phyloP scores from a whole-genome alignment of 2,888 invertebrate genomes.

The Euphydryas editha region DNA sequence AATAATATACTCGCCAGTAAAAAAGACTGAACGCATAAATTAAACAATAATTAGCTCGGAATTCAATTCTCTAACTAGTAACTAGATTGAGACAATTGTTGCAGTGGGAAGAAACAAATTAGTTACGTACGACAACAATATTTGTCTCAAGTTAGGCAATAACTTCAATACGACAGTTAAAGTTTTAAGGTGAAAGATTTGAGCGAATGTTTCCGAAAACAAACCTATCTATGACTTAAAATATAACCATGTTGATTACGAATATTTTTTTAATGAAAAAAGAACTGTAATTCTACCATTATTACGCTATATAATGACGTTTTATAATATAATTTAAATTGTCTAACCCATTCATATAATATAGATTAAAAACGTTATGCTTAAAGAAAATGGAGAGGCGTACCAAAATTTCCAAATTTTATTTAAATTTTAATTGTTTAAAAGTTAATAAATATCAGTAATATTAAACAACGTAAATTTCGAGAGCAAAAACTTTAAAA shows the following conservation, averaged over 20 bases:
- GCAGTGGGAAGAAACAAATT: conserved; percentile 32
- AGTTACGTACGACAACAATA: conserved; percentile 32
- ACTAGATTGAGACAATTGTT: conserved; percentile 24
- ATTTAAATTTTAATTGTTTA: too few species aligned
- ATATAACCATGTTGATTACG: too few species aligned
- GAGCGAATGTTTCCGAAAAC: not conserved
- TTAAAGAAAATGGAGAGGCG: too few species aligned
- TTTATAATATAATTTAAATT: too few species aligned
- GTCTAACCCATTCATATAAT: too few species aligned
- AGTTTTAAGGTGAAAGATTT: conserved; percentile 7
- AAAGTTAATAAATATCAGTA: too few species aligned
- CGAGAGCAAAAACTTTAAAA: too few species aligned
- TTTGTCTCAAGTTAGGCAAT: conserved; percentile 38
- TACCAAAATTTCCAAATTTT: too few species aligned
- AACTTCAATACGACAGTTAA: conserved; percentile 7
- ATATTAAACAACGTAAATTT: too few species aligned
- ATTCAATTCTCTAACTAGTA: conserved; percentile 17
- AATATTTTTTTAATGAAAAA: too few species aligned
- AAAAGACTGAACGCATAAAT: not conserved
- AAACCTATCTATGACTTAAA: not conserved
- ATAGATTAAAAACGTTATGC: too few species aligned
- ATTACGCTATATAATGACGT: not conserved
- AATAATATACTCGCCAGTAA: not conserved
- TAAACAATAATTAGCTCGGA: not conserved
- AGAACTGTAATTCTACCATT: too few species aligned